Evolutionary conservation across 64 coral and sea anemone species (phyloP).

Genomic region (Porites lutea): DNA sequence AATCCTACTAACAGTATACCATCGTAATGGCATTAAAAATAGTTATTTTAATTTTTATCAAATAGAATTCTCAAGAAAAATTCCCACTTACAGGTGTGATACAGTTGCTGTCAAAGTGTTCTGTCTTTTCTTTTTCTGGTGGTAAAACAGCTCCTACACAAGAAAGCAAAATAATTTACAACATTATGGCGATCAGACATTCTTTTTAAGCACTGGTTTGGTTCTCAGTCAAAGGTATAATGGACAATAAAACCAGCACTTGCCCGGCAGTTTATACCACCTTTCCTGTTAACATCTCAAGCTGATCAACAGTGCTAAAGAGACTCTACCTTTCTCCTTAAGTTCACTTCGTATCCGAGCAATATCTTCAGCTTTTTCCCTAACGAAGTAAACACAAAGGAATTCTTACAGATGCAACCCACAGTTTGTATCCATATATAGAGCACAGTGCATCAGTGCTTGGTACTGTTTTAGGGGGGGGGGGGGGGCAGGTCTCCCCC

Average conservation of each 20-base stretch:
- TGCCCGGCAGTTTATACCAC: too few relatives aligned
- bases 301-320: background rate
- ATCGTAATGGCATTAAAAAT: too few relatives aligned
- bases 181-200: background rate
- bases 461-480: too few relatives aligned
- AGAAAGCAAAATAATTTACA: background rate
- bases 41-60: background rate
- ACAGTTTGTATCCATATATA: too few relatives aligned
- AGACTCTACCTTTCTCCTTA: slow-evolving; percentile 56
- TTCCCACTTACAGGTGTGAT: slow-evolving; percentile 90
- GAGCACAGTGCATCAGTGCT: too few relatives aligned
- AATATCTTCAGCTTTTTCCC: slow-evolving; percentile 87
- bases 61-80: background rate
- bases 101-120: slow-evolving; percentile 99
- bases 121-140: slow-evolving; percentile 97
- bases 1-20: too few relatives aligned
- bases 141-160: slow-evolving; percentile 83
- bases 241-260: too few relatives aligned
- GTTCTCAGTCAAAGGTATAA: background rate
- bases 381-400: background rate
- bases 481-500: too few relatives aligned
- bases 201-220: background rate
- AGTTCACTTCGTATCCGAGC: slow-evolving; percentile 71
- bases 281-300: too few relatives aligned
- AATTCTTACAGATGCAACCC: too few relatives aligned